Percentiles rank a stretch among this genome's conserved stretches.
Evolutionary conservation across 2,888 invertebrate genomes (phyloP).

Genomic region (Tupiocoris notatus): DNA sequence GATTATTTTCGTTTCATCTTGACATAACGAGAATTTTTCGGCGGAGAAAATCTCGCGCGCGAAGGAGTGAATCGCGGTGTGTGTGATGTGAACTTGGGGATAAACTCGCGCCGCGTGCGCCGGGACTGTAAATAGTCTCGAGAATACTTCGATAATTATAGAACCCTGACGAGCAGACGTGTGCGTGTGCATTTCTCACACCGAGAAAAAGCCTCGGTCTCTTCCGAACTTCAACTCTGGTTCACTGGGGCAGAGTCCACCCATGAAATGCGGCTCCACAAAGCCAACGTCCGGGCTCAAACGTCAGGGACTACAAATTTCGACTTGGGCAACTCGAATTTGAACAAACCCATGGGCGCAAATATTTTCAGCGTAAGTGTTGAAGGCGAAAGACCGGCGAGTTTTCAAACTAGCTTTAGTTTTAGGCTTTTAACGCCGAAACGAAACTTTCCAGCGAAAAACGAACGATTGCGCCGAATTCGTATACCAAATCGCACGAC

Average conservation of each 20-base stretch:
- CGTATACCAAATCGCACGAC: no score
- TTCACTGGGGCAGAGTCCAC: constrained; percentile 33
- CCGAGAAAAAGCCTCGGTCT: not conserved
- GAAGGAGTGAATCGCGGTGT: constrained; percentile 7
- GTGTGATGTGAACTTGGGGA: constrained; percentile 26
- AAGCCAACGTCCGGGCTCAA: no score
- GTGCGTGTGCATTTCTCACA: not conserved
- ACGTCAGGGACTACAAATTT: no score
- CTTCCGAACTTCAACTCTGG: constrained; percentile 23
- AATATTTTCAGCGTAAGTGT: no score
- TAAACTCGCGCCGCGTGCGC: constrained; percentile 24
- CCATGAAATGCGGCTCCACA: no score
- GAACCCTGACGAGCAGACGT: not conserved
- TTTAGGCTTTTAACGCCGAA: no score
- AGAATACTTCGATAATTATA: constrained; percentile 10
- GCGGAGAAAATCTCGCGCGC: not conserved
- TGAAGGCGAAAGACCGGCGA: no score
- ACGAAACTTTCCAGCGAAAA: no score
- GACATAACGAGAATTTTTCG: constrained; percentile 29
- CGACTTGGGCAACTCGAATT: no score
- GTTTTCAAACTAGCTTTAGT: no score
- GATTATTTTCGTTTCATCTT: constrained; percentile 9
- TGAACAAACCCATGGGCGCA: no score
- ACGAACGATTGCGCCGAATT: no score
- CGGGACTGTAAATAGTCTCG: constrained; percentile 40